Base-by-base conservation (phyloP, 2,888 invertebrate genomes). In the Ischnura elegans region DNA sequence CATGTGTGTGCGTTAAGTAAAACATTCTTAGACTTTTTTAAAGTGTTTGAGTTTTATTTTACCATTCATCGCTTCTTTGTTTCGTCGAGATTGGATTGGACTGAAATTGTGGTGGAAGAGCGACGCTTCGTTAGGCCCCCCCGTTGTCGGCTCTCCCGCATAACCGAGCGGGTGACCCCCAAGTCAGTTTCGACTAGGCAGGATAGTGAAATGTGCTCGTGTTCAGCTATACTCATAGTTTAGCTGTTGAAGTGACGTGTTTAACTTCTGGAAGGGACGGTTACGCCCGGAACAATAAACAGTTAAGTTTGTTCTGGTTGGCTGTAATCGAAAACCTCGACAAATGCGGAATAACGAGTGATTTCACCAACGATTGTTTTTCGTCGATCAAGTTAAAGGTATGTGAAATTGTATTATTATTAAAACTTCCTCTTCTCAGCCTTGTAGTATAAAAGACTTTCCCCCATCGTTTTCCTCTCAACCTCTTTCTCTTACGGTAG, bases 191-290 rank as follows among this genome's bases (percentile, higher is more conserved):
- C 90, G 61, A n/a, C 61, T n/a, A 45, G 43, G 42, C 42, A 25
- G 47, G 43, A 13, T 90, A 43, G 90, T 90, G 90, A 90, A 61
- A 90, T 90, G 90, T 90, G 90, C 61, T 43, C 36, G 90, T 90
- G 61, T 90, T 66, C 43, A 43, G 6, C 19, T 43, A 61, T 90
- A 51, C 21, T 90, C 1, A 10, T 45, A 43, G 29, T 90, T 61
- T 42, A 87, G 87, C 55, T 42, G 51, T 55, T 55, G 55, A 55
- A 87, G 55, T 43, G n/a, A 61, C 55, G 90, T 90, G 90, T 90
- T 25, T 51, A 66, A 43, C 42, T 86, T 45, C 25, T 90, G 43
- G 0, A 1, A 90, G 90, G 90, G 61, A 43, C 90, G 90, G 36
- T 25, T 90, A 61, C 90, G 55, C 90, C 61, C 90, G 43, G n/a